These are phyloP conservation scores for Idaea aversata DNA, from an alignment of 2,888 invertebrate genomes.

Conservation along the genomic window DNA sequence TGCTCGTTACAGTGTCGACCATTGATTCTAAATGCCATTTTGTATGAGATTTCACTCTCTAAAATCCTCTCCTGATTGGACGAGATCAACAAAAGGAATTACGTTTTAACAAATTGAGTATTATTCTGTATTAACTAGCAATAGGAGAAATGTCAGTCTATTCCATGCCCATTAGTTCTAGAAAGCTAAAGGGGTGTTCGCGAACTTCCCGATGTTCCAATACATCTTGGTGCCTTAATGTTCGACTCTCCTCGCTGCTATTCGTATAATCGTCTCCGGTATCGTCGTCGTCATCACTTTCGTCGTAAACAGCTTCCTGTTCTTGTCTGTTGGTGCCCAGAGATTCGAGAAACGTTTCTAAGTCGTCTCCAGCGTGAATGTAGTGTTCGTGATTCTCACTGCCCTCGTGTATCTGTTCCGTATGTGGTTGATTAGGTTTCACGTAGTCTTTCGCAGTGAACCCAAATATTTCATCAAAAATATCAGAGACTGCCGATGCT, in stretches of 20 bases:
- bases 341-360: constrained; percentile 2
- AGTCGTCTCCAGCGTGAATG: constrained; percentile 17
- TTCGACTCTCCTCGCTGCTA: constrained; percentile 26
- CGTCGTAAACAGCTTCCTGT: constrained; percentile 50
- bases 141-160: constrained; percentile 53
- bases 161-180: constrained; percentile 73
- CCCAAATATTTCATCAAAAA: constrained; percentile 57
- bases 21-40: constrained; percentile 55
- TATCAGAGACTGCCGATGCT: constrained; percentile 40
- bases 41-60: constrained; percentile 34
- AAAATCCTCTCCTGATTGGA: constrained; percentile 17
- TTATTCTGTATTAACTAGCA: constrained; percentile 19
- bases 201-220: constrained; percentile 12
- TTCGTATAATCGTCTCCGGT: constrained; percentile 31
- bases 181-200: constrained; percentile 55
- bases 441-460: constrained; percentile 43
- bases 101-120: constrained; percentile 37
- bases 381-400: constrained; percentile 17
- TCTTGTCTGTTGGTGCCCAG: constrained; percentile 46
- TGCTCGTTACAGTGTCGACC: constrained; percentile 28
- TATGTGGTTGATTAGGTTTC: constrained; percentile 35
- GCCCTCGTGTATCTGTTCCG: constrained; percentile 18
- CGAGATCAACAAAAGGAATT: constrained; percentile 39
- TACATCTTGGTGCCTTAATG: constrained; percentile 29
- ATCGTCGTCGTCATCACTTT: constrained; percentile 49